Evolutionary conservation across 2,888 invertebrate genomes (phyloP).

Genomic region (Polymixis lichenea): DNA sequence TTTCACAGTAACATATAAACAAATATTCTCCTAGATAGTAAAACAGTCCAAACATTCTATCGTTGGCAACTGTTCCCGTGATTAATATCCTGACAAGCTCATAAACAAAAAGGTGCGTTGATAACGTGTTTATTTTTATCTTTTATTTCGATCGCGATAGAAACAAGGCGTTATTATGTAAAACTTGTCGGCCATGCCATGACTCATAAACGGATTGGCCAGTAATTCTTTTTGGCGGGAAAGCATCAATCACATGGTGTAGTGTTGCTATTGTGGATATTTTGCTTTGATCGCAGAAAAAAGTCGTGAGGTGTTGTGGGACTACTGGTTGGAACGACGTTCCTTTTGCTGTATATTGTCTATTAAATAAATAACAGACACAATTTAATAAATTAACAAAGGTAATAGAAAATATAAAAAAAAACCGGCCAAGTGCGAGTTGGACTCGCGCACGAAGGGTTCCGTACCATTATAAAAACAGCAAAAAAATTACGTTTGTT

Average conservation of each 20-base stretch:
- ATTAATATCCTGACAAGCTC: slow-evolving; percentile 62
- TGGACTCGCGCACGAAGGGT: too few relatives aligned
- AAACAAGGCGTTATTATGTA: slow-evolving; percentile 72
- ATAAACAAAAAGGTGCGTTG: slow-evolving; percentile 65
- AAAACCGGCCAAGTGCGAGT: too few relatives aligned
- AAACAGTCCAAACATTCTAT: slow-evolving; percentile 48
- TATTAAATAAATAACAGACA: too few relatives aligned
- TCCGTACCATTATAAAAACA: too few relatives aligned
- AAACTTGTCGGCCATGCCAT: slow-evolving; percentile 68
- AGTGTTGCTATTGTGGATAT: slow-evolving; percentile 49
- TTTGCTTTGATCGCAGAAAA: slow-evolving; percentile 2
- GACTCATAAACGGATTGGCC: slow-evolving; percentile 70
- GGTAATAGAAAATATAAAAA: too few relatives aligned
- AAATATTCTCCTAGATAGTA: slow-evolving; percentile 51
- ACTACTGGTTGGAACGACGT: too few relatives aligned
- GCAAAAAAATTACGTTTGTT: too few relatives aligned
- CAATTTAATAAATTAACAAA: too few relatives aligned
- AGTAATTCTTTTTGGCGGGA: slow-evolving; percentile 73
- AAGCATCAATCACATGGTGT: slow-evolving; percentile 73
- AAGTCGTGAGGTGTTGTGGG: background rate
- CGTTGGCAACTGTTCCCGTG: slow-evolving; percentile 55
- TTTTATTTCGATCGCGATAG: slow-evolving; percentile 64
- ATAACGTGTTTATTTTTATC: slow-evolving; percentile 68
- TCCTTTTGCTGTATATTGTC: too few relatives aligned
- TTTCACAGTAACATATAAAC: slow-evolving; percentile 32